These are phyloP conservation scores for Hoplodrina blanda DNA, from an alignment of 2,888 invertebrate species.

Conservation along the genomic window DNA sequence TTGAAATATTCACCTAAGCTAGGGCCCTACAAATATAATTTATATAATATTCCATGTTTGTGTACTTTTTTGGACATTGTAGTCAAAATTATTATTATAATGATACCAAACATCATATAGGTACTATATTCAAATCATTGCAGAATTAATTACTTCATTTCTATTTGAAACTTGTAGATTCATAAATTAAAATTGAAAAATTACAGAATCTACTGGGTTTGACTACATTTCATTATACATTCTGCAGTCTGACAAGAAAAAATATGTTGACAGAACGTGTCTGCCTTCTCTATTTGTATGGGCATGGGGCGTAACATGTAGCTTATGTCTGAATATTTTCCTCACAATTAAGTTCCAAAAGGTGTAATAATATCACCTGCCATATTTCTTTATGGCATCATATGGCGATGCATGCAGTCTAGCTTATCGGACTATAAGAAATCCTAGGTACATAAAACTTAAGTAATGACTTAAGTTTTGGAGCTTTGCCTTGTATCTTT, in stretches of 20 bases:
- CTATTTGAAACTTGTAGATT: not conserved
- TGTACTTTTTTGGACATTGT: not conserved
- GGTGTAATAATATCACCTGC: not conserved
- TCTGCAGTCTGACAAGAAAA: not conserved
- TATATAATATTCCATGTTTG: too few relatives aligned
- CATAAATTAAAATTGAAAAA: not conserved
- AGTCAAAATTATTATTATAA: not conserved
- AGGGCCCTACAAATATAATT: not conserved
- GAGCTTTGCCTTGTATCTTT: too few relatives aligned
- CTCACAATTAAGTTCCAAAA: not conserved
- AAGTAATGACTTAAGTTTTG: not conserved
- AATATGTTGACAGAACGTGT: not conserved
- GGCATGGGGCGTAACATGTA: not conserved
- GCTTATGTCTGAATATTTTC: not conserved
- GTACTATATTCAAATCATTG: not conserved
- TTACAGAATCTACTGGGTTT: not conserved
- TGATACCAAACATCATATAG: not conserved
- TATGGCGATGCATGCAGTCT: not conserved
- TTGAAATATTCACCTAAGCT: slow-evolving; percentile 22
- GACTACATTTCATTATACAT: not conserved
- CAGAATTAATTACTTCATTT: not conserved
- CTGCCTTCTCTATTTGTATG: not conserved
- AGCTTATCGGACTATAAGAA: slow-evolving; percentile 6
- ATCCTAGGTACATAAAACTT: not conserved
- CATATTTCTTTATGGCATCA: too few relatives aligned